phyloP scores from a whole-genome alignment of 2,113 vertebrate species.

The Plotosus lineatus region DNA sequence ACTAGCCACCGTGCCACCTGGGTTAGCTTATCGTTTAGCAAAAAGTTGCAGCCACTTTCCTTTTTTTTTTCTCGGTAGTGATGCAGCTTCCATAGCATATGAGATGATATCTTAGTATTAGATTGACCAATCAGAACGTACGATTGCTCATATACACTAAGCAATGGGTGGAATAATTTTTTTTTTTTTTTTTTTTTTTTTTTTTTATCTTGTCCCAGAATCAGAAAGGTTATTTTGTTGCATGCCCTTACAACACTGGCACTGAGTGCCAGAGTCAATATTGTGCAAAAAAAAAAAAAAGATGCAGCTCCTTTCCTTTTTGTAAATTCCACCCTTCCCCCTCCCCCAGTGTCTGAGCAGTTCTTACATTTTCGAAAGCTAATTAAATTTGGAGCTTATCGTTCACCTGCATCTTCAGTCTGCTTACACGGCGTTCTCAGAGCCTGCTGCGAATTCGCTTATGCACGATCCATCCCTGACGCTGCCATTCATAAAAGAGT shows the following conservation, averaged over 20 bases:
- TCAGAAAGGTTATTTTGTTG: background rate
- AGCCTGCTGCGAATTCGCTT: background rate
- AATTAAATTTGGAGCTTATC: slow-evolving; percentile 24
- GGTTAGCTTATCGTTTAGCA: no score
- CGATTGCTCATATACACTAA: no score
- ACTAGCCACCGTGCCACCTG: no score
- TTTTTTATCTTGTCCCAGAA: no score
- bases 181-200: no score
- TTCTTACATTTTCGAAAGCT: background rate
- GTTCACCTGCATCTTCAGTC: slow-evolving; percentile 5
- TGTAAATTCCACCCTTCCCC: background rate
- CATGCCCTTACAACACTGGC: background rate
- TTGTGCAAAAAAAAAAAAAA: background rate
- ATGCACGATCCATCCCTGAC: background rate
- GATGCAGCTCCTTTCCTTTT: no score
- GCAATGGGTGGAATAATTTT: no score
- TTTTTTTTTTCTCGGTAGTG: no score
- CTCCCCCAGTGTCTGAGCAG: background rate
- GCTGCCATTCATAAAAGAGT: background rate
- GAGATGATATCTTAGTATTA: no score
- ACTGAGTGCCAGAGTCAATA: background rate
- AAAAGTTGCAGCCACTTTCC: no score
- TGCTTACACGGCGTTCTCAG: slow-evolving; percentile 8
- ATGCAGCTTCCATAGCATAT: no score
- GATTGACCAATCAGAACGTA: no score